These are phyloP conservation scores for Chrysocyon brachyurus DNA, from an alignment of 2,797 vertebrate species.

Conservation along the genomic window DNA sequence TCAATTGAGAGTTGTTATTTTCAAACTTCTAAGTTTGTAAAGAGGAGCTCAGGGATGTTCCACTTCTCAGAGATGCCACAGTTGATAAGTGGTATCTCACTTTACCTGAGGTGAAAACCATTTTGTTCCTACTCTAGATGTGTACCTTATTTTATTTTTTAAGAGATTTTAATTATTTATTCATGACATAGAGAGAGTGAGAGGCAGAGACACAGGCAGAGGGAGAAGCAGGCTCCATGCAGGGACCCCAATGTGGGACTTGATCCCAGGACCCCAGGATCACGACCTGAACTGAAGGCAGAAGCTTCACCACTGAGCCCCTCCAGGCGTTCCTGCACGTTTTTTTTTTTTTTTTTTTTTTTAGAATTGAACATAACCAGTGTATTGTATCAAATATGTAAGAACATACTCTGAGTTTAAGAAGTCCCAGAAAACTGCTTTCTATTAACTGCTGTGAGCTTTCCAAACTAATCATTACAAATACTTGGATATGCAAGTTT, in stretches of 20 bases:
- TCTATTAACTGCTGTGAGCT: background rate
- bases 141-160: background rate
- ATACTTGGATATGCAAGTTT: background rate
- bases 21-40: background rate
- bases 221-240: too few relatives aligned
- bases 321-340: too few relatives aligned
- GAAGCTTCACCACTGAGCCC: too few relatives aligned
- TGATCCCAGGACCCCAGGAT: too few relatives aligned
- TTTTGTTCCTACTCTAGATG: background rate
- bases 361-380: background rate
- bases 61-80: background rate
- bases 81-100: accelerated
- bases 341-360: too few relatives aligned
- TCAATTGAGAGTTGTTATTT: background rate
- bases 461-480: background rate
- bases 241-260: too few relatives aligned
- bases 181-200: too few relatives aligned
- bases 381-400: background rate
- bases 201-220: too few relatives aligned
- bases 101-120: background rate
- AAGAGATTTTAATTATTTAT: too few relatives aligned
- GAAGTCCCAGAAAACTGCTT: background rate
- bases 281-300: too few relatives aligned
- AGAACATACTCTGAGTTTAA: background rate
- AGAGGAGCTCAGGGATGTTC: background rate